These are phyloP conservation scores for Alcedo quadribrachys DNA, from an alignment of 2,797 vertebrate species.

Conservation along the genomic window DNA sequence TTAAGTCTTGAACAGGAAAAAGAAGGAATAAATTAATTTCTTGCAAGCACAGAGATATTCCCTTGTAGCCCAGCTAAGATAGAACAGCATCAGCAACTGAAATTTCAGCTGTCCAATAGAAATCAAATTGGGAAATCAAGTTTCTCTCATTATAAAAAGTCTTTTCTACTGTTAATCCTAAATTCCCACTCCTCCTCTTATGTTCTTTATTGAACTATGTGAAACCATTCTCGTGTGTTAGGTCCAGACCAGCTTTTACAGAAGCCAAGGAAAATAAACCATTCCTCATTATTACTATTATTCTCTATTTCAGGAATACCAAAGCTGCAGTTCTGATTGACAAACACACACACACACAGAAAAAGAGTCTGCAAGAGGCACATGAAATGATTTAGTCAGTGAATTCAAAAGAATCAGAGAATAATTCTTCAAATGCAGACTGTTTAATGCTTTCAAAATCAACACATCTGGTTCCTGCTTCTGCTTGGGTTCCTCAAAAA, in stretches of 20 bases:
- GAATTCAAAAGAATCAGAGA: background rate
- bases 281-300: background rate
- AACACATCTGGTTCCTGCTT: constrained; percentile 32
- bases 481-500: background rate
- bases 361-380: background rate
- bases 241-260: background rate
- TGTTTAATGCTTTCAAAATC: background rate
- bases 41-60: background rate
- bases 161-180: background rate
- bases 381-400: background rate
- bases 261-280: background rate
- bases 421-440: background rate
- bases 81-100: background rate
- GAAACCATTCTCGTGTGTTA: background rate
- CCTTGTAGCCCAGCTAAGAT: background rate
- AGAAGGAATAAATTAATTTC: background rate
- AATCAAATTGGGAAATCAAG: constrained; percentile 5
- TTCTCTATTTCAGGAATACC: background rate
- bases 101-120: background rate
- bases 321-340: background rate
- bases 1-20: background rate
- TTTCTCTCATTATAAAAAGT: background rate
- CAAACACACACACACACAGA: background rate
- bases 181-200: background rate
- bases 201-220: background rate